Evolutionary conservation across 2,797 vertebrate species (phyloP), one percentile per base, ranked within the genome.

Genomic region (Syncerus caffer): DNA sequence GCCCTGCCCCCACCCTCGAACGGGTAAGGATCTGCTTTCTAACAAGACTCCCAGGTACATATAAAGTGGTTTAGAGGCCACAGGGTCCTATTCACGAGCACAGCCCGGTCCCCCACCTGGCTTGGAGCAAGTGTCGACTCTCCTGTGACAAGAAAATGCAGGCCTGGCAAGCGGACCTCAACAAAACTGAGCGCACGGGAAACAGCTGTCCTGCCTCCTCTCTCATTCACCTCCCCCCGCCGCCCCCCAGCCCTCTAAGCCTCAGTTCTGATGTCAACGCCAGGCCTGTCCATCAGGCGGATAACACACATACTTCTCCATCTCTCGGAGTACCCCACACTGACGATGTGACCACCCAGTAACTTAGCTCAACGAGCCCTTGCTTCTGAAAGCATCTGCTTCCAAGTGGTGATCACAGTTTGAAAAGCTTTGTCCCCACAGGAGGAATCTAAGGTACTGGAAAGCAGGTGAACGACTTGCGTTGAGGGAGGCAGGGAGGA

Each of bases 121-220:
- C 57, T 45, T 0, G 17, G 10, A 38, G 25, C 4, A 57, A 38
- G 51, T 60, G 27, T 29, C 0, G 0, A 31, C 12, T 85, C 53
- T 50, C 31, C 57, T 9, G 0, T 4, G 83, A 74, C 55, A 42
- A 3, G 57, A 71, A 79, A 21, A 51, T 4, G 53, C 71, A 38
- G 21, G 13, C 34, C 71, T 45, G 71, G 71, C 34, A 71, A 14
- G 47, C 4, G 3, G 3, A 8, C 34, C 42, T 74, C 88, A 38
- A 10, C n/a, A 86, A 82, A 38, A 57, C 38, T 58, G n/a, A 27
- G 67, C 57, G 25, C 13, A 55, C 19, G 23, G 9, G 23, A 31
- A 53, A 57, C 50, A 16, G 71, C 47, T 60, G 11, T n/a, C 42
- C 67, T 38, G 16, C 27, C 64, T 55, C 55, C 53, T 92, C 47